phyloP scores from a whole-genome alignment of 2,888 invertebrate species.

The Bursaphelenchus okinawaensis region DNA sequence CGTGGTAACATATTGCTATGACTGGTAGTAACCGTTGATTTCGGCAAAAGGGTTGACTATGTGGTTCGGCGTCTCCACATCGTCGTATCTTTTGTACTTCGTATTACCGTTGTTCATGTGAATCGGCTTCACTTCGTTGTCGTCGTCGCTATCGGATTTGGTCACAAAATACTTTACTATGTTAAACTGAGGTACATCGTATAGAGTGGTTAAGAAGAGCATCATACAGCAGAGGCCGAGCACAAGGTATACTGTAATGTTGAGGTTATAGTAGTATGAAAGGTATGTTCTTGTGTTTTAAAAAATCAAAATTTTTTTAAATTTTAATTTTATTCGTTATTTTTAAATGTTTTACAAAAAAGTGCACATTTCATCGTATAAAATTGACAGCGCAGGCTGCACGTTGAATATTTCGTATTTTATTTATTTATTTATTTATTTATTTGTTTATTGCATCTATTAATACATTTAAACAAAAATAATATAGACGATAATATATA shows the following conservation, averaged over 20 bases:
- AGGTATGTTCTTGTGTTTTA: too few species aligned
- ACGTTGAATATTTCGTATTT: neutral
- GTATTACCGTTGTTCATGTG: constrained; percentile 16
- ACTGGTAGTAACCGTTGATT: constrained; percentile 15
- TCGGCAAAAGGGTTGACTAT: constrained; percentile 5
- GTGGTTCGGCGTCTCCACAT: constrained; percentile 8
- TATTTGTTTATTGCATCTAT: too few species aligned
- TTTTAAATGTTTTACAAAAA: too few species aligned
- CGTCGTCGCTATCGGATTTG: constrained; percentile 15
- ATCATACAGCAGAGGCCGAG: constrained; percentile 77
- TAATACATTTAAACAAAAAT: too few species aligned
- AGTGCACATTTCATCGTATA: too few species aligned
- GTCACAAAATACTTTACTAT: constrained; percentile 62
- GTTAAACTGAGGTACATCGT: constrained; percentile 82
- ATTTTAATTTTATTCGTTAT: too few species aligned
- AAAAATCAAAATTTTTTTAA: neutral
- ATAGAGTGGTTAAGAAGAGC: constrained; percentile 76
- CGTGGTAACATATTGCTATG: constrained; percentile 5
- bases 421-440: too few species aligned
- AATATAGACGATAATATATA: too few species aligned
- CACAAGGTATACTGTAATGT: constrained; percentile 71
- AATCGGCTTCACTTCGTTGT: constrained; percentile 6
- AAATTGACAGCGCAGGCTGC: too few species aligned
- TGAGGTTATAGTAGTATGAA: too few species aligned
- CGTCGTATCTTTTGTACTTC: constrained; percentile 16